Evolutionary conservation across 2,113 vertebrate genomes (phyloP), one percentile per base, ranked within the genome.

Genomic region (Rattus rattus): DNA sequence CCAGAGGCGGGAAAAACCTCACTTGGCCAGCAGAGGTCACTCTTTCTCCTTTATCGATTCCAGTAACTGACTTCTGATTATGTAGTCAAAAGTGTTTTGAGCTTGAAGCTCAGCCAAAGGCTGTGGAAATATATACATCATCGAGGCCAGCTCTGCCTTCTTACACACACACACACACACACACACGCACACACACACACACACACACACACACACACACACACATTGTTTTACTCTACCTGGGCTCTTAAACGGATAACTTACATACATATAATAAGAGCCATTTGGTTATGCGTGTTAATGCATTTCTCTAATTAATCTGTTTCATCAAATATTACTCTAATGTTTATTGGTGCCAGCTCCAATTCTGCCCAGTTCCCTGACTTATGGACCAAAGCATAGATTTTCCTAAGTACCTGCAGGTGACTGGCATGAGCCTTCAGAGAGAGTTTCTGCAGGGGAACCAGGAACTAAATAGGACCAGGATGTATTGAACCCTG

Each of bases 21-120:
- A 14, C 67, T 77, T 97, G 65, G 85, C 99, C 99, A 98, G 98
- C 97, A 99, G 99, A 98, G 98, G 99, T 98, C 99, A 98, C 98
- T 97, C 97, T 99, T 99, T 98, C 98, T 98, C 98, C 97, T 98
- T 97, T 88, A 52, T 98, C 59, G 17, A 92, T 85, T 49, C n/a
- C 61, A 2, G 0, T 24, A 47, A 84, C 17, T 5, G 54, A 76
- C 69, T 80, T 77, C 36, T 4, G 61, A 77, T 91, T 96, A 43
- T 70, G 70, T 33, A 24, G 76, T 90, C 33, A 39, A 17, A 61
- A 88, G 3, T 73, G 52, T 65, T 90, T 97, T 76, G 90, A 90
- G 75, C 91, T 94, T 92, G 91, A 93, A 97, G 94, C 95, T 1
- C 80, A 96, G 83, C 97, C 97, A 95, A 96, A 90, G 76, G 92